phyloP scores from a whole-genome alignment of 2,888 invertebrate genomes.

The Latrodectus elegans region DNA sequence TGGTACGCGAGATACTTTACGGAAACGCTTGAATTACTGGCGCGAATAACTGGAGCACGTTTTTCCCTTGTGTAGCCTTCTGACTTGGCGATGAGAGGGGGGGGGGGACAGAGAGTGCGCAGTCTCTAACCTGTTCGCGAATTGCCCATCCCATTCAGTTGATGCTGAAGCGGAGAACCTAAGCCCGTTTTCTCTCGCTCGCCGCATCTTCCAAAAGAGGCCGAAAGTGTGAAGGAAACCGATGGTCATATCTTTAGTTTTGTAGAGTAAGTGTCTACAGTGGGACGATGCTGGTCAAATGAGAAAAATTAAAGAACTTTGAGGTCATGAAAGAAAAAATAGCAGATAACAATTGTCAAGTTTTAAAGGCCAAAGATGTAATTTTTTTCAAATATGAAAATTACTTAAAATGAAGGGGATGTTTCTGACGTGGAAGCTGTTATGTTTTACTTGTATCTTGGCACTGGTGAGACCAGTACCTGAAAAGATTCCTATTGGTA shows the following conservation, averaged over 20 bases:
- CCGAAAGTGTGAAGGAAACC: slow-evolving; percentile 22
- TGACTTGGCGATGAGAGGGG: slow-evolving; percentile 39
- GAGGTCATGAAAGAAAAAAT: neutral
- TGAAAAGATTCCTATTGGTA: slow-evolving; percentile 70
- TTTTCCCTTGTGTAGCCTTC: slow-evolving; percentile 32
- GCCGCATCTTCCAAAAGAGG: slow-evolving; percentile 7
- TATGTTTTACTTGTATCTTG: slow-evolving; percentile 67
- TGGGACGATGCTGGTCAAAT: neutral
- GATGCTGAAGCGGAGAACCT: slow-evolving; percentile 41
- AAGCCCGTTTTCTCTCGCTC: slow-evolving; percentile 27
- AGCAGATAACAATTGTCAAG: neutral
- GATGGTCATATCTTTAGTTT: slow-evolving; percentile 24
- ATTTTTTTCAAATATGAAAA: slow-evolving; percentile 31
- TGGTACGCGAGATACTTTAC: slow-evolving; percentile 13
- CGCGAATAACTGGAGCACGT: slow-evolving; percentile 41
- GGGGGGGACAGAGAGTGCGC: slow-evolving; percentile 43
- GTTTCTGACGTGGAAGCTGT: slow-evolving; percentile 63
- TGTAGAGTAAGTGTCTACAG: neutral
- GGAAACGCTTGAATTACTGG: slow-evolving; percentile 47
- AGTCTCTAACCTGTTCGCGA: slow-evolving; percentile 59
- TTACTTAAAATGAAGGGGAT: slow-evolving; percentile 63
- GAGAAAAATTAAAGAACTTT: neutral
- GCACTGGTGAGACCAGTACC: slow-evolving; percentile 68
- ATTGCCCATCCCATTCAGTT: slow-evolving; percentile 61
- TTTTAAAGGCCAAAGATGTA: slow-evolving; percentile 4